These are phyloP conservation scores for Decapterus maruadsi DNA, from an alignment of 2,797 vertebrate species.

Conservation along the genomic window DNA sequence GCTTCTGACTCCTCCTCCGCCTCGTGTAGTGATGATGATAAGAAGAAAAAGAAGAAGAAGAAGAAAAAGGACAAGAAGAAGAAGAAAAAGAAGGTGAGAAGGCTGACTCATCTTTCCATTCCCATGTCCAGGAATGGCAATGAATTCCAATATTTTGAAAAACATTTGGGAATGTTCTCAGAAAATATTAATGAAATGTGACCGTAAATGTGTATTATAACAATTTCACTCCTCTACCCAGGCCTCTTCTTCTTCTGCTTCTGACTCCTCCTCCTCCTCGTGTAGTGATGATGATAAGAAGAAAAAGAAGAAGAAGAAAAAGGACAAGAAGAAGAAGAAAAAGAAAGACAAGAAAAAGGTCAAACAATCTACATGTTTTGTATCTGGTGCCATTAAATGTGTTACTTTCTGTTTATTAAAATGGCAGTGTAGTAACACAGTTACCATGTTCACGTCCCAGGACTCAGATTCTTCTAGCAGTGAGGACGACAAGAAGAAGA, in stretches of 20 bases:
- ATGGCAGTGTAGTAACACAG: constrained; percentile 5
- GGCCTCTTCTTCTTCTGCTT: constrained; percentile 60
- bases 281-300: constrained; percentile 61
- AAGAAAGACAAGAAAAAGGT: constrained; percentile 70
- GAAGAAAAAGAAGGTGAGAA: constrained; percentile 68
- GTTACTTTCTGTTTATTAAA: background rate
- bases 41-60: constrained; percentile 70
- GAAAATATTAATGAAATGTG: background rate
- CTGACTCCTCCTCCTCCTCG: constrained; percentile 32
- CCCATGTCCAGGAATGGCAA: background rate
- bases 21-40: constrained; percentile 52
- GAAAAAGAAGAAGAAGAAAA: constrained; percentile 66
- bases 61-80: constrained; percentile 65
- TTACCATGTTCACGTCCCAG: constrained; percentile 44
- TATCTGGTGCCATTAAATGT: background rate
- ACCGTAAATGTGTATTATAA: background rate
- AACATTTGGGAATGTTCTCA: background rate
- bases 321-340: constrained; percentile 67
- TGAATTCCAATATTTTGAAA: background rate
- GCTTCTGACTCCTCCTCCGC: constrained; percentile 35
- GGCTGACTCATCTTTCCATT: too few species aligned
- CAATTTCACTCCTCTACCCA: constrained; percentile 30
- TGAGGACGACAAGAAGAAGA: constrained; percentile 68
- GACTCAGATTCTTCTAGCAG: constrained; percentile 63
- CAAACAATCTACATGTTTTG: background rate